These are phyloP conservation scores for Sciurus carolinensis DNA, from an alignment of 2,797 vertebrate species.

Conservation along the genomic window DNA sequence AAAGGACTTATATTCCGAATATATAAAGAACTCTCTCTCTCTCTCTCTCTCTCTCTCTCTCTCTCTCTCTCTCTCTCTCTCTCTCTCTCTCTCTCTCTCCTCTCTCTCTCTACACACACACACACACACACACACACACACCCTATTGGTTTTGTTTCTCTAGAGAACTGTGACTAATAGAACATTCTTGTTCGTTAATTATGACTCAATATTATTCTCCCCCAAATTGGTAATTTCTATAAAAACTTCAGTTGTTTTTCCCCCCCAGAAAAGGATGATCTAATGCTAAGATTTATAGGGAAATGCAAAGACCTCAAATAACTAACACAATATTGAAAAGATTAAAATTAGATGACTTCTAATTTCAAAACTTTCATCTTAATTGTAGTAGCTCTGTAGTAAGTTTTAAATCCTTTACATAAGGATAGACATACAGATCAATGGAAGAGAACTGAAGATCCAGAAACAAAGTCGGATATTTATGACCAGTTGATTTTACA, in stretches of 20 bases:
- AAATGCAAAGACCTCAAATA: neutral
- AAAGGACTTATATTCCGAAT: too few species aligned
- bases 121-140: neutral
- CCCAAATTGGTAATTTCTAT: neutral
- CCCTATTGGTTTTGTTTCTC: neutral
- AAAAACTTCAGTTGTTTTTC: neutral
- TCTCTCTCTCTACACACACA: too few species aligned
- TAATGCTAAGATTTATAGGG: neutral
- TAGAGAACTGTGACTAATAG: neutral
- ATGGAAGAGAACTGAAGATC: neutral
- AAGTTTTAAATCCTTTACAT: neutral
- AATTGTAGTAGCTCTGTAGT: neutral
- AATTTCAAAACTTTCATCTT: neutral
- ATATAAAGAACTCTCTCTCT: too few species aligned
- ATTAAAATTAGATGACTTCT: neutral
- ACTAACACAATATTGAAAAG: neutral
- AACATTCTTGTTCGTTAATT: neutral
- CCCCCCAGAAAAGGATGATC: neutral
- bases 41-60: too few species aligned
- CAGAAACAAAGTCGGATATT: neutral
- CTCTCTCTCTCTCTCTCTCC: neutral
- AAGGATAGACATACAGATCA: neutral
- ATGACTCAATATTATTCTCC: neutral
- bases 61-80: neutral
- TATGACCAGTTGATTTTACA: neutral